Evolutionary conservation across 2,113 vertebrate genomes (phyloP).

Genomic region (Toxostoma redivivum): DNA sequence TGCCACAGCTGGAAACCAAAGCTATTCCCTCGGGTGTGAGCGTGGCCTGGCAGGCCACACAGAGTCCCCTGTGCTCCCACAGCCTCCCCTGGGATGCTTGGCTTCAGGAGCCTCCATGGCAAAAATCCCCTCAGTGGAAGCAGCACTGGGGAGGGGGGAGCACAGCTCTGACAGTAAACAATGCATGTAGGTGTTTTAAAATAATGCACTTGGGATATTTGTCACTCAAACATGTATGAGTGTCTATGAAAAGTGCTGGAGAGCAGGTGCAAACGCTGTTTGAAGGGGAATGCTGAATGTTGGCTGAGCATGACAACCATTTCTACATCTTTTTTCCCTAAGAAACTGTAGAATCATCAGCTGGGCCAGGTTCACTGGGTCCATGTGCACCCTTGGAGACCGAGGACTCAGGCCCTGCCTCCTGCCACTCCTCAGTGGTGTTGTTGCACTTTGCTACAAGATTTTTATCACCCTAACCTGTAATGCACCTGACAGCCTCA

Average conservation of each 20-base stretch:
- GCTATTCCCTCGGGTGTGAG: neutral
- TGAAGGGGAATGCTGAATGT: neutral
- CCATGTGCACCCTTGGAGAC: neutral
- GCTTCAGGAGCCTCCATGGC: neutral
- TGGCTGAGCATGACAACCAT: neutral
- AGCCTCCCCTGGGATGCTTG: neutral
- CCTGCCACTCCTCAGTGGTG: neutral
- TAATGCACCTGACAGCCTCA: neutral
- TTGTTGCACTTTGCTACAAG: neutral
- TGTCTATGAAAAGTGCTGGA: neutral
- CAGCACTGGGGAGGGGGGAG: neutral
- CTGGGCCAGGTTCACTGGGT: neutral
- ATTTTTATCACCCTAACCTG: neutral
- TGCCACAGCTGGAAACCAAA: constrained; percentile 6
- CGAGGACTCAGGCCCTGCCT: neutral
- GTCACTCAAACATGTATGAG: neutral
- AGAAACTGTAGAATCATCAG: neutral
- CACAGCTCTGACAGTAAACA: neutral
- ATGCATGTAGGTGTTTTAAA: neutral
- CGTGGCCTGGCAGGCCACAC: neutral
- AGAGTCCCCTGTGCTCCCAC: neutral
- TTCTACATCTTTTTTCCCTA: neutral
- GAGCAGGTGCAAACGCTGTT: neutral
- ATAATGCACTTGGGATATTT: neutral
- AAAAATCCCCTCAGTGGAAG: neutral